Conservation (phyloP, 2,888 invertebrate species). For the Panopea generosa region DNA sequence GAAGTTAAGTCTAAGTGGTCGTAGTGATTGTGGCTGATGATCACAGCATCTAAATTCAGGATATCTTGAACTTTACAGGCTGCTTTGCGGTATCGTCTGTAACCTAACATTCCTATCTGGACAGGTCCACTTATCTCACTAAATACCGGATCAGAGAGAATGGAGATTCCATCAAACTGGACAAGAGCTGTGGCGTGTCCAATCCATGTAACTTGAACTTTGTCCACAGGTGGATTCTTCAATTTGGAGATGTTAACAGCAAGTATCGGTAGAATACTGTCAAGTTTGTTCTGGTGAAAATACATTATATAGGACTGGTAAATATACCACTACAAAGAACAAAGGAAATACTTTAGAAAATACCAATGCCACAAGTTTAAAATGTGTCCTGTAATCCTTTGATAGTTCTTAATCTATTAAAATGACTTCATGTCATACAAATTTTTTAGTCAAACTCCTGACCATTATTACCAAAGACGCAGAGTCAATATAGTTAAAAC, state of each 20-base stretch:
- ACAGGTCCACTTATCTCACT: slow-evolving; percentile 82
- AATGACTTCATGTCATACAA: no score
- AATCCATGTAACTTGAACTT: slow-evolving; percentile 85
- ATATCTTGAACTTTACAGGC: slow-evolving; percentile 82
- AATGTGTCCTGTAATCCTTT: no score
- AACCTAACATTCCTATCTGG: slow-evolving; percentile 71
- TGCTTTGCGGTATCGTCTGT: slow-evolving; percentile 82
- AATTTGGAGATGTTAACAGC: slow-evolving; percentile 66
- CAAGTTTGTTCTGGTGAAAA: slow-evolving; percentile 64
- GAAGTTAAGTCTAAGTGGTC: slow-evolving; percentile 85
- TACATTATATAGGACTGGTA: no score
- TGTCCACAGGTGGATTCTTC: slow-evolving; percentile 60
- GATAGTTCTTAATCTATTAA: no score
- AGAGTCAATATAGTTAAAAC: no score
- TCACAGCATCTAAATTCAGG: slow-evolving; percentile 85
- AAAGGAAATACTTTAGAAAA: no score
- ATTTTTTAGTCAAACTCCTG: no score
- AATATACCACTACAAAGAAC: no score
- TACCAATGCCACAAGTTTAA: no score
- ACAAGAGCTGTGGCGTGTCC: slow-evolving; percentile 86
- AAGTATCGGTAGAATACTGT: slow-evolving; percentile 75
- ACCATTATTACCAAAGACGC: no score
- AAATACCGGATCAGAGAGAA: slow-evolving; percentile 86
- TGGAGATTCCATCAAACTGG: slow-evolving; percentile 84
- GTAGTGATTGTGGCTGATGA: slow-evolving; percentile 86